Conservation (phyloP, 2,888 invertebrate genomes). For the Caenorhabditis plicata region DNA sequence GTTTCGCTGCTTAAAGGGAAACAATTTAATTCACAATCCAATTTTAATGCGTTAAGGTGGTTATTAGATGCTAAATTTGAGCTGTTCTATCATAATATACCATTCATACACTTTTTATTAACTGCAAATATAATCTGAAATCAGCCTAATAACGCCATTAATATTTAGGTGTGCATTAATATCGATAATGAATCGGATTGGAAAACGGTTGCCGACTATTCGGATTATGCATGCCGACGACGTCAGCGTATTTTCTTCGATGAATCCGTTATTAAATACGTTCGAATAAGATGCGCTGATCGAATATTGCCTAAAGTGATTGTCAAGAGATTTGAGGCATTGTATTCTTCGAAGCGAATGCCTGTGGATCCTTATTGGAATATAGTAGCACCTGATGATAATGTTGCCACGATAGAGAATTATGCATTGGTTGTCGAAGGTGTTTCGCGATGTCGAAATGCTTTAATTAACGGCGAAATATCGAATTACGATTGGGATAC, state of each 20-base stretch:
- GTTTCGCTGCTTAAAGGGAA: too few species aligned
- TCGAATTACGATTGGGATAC: slow-evolving; percentile 67
- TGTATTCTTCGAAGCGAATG: slow-evolving; percentile 75
- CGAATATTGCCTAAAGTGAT: slow-evolving; percentile 86
- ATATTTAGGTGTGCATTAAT: slow-evolving; percentile 29
- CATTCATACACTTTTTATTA: too few species aligned
- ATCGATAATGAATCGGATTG: slow-evolving; percentile 77
- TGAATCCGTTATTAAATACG: slow-evolving; percentile 77
- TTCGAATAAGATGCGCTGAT: slow-evolving; percentile 78
- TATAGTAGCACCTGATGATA: slow-evolving; percentile 79
- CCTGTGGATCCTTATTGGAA: slow-evolving; percentile 70
- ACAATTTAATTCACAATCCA: too few species aligned
- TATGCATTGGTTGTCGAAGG: slow-evolving; percentile 94
- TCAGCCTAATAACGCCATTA: too few species aligned
- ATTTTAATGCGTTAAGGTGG: too few species aligned
- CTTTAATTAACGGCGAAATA: slow-evolving; percentile 86
- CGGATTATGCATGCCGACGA: slow-evolving; percentile 86
- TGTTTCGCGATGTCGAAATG: slow-evolving; percentile 87
- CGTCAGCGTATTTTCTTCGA: slow-evolving; percentile 94
- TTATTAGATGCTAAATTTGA: too few species aligned
- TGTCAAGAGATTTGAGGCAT: slow-evolving; percentile 90
- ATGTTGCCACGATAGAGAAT: slow-evolving; percentile 86
- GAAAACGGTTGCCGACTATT: slow-evolving; percentile 89
- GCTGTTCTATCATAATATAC: too few species aligned
- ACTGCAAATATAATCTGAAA: too few species aligned